These are phyloP conservation scores for Urocyon cinereoargenteus DNA, from an alignment of 2,797 vertebrate species.

Conservation along the genomic window DNA sequence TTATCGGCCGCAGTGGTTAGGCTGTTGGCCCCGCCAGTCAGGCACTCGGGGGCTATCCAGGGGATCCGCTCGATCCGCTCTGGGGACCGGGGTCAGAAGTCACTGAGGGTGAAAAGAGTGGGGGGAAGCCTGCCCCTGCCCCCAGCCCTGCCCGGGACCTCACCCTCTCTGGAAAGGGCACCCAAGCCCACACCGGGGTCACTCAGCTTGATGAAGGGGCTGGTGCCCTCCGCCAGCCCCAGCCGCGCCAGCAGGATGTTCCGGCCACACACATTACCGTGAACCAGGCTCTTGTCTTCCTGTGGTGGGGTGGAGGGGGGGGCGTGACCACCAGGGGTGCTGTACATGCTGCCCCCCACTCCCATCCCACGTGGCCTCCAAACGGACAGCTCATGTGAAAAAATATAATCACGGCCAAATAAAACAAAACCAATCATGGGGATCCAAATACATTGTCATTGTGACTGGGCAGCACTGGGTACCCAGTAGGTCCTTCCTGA, in stretches of 20 bases:
- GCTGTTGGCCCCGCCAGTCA: slow-evolving; percentile 82
- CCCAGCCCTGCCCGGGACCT: neutral
- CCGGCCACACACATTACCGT: slow-evolving; percentile 96
- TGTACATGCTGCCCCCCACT: too few species aligned
- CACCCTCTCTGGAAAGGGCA: slow-evolving; percentile 94
- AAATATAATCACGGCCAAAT: neutral
- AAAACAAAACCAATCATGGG: neutral
- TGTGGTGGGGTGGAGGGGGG: slow-evolving; percentile 73
- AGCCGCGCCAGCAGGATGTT: slow-evolving; percentile 94
- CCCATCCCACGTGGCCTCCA: neutral
- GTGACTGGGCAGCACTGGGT: neutral
- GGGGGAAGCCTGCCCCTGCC: neutral
- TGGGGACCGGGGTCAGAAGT: slow-evolving; percentile 76
- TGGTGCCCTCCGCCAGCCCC: slow-evolving; percentile 90
- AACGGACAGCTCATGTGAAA: neutral
- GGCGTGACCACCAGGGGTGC: neutral
- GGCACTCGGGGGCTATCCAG: slow-evolving; percentile 96
- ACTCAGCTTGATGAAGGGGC: slow-evolving; percentile 96
- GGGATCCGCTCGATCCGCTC: slow-evolving; percentile 96
- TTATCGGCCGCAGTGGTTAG: slow-evolving; percentile 91
- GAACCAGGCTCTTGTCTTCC: slow-evolving; percentile 94
- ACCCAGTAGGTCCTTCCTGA: neutral
- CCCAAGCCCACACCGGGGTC: slow-evolving; percentile 93
- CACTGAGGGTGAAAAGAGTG: neutral
- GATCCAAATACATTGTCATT: neutral